Conservation (phyloP, 2,113 vertebrate genomes). For the Eptesicus fuscus region DNA sequence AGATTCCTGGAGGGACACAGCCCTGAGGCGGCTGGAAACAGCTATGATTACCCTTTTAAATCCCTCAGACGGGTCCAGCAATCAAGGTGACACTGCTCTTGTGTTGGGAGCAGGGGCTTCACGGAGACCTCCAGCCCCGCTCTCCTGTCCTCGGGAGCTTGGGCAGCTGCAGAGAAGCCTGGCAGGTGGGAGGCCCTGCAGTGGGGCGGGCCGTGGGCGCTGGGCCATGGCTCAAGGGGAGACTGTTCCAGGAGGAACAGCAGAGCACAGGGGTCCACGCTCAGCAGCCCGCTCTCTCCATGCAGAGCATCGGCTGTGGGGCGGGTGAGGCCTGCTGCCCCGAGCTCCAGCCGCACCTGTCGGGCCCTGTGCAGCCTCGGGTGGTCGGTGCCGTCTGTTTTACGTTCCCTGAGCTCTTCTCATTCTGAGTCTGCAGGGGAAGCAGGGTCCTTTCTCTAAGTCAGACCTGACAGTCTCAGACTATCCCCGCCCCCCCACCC, state of each 20-base stretch:
- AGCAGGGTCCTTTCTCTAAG: neutral
- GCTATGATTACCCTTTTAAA: constrained; percentile 6
- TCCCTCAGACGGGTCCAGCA: neutral
- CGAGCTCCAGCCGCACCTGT: neutral
- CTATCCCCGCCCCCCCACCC: too few relatives aligned
- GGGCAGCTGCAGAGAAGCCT: neutral
- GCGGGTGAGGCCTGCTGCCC: neutral
- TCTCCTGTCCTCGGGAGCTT: neutral
- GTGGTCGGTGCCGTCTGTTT: neutral
- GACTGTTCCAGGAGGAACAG: neutral
- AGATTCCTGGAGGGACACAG: neutral
- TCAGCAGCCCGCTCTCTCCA: accelerated
- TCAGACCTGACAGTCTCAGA: neutral
- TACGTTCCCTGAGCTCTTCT: neutral
- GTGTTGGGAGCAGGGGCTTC: neutral
- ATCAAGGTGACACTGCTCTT: neutral
- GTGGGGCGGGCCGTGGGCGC: neutral
- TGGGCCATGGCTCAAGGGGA: accelerated
- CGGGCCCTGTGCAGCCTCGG: neutral
- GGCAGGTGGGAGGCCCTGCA: neutral
- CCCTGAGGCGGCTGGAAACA: neutral
- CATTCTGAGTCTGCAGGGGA: neutral
- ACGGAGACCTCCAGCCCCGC: neutral
- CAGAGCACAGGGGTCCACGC: accelerated
- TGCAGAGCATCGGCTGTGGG: neutral